These are phyloP conservation scores for Boulengeromyrus knoepffleri DNA, from an alignment of 2,113 vertebrate genomes.

Conservation along the genomic window DNA sequence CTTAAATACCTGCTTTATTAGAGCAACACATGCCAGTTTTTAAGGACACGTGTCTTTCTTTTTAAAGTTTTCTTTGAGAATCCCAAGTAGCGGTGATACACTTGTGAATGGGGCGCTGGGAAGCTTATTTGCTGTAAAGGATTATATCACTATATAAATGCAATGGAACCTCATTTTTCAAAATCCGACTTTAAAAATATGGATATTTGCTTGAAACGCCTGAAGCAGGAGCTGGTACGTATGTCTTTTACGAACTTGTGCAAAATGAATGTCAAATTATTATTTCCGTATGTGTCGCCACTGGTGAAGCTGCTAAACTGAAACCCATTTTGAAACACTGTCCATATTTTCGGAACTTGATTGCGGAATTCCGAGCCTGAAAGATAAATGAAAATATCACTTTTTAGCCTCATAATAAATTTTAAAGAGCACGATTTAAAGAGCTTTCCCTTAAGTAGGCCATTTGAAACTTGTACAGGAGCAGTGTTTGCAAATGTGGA, in stretches of 20 bases:
- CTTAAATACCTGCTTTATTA: neutral
- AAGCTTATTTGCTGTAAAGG: neutral
- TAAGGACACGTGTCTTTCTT: neutral
- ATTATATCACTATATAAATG: neutral
- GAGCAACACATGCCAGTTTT: neutral
- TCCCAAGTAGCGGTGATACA: neutral
- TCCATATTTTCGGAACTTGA: neutral
- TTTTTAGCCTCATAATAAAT: neutral
- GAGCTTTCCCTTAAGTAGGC: neutral
- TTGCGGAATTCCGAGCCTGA: neutral
- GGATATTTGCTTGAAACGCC: slow-evolving; percentile 61
- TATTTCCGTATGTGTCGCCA: neutral
- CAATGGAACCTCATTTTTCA: slow-evolving; percentile 45
- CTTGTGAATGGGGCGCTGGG: neutral
- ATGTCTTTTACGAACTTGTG: neutral
- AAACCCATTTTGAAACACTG: neutral
- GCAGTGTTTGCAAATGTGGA: neutral
- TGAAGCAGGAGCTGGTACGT: slow-evolving; percentile 66
- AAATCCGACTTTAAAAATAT: slow-evolving; percentile 55
- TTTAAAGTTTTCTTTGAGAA: neutral
- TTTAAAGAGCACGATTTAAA: neutral
- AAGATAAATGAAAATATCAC: neutral
- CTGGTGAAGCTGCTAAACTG: neutral
- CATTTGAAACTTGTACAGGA: neutral
- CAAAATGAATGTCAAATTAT: neutral